phyloP scores from a whole-genome alignment of 2,888 invertebrate species.

The Agrochola macilenta region DNA sequence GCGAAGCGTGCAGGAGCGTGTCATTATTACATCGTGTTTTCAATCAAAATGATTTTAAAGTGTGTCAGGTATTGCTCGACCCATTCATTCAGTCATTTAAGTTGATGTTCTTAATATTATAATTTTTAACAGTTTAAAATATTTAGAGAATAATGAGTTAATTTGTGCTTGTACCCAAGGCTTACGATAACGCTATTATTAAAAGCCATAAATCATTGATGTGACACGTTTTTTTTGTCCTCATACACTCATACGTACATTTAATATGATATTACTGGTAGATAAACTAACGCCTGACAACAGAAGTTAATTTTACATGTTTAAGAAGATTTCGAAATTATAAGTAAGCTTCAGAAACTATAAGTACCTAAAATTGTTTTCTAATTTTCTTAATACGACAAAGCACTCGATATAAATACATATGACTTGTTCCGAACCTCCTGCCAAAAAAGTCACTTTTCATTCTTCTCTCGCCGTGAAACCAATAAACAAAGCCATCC shows the following conservation, averaged over 20 bases:
- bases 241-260: too few species aligned
- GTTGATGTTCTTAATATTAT: not conserved
- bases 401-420: not conserved
- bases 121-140: not conserved
- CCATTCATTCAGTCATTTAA: too few species aligned
- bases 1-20: conserved; percentile 2
- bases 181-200: not conserved
- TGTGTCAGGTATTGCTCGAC: not conserved
- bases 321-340: not conserved
- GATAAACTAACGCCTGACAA: not conserved
- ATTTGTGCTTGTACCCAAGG: not conserved
- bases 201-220: not conserved
- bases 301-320: not conserved
- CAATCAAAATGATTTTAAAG: conserved; percentile 7
- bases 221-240: not conserved
- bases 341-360: not conserved
- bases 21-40: conserved; percentile 7
- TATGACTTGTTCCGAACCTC: not conserved
- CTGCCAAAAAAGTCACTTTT: not conserved
- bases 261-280: not conserved
- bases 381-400: not conserved
- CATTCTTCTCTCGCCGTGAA: conserved; percentile 24
- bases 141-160: not conserved
- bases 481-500: conserved; percentile 59
- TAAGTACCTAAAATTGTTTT: not conserved